phyloP scores from a whole-genome alignment of 1,140 invertebrate species.

The Drosophila oshimai region DNA sequence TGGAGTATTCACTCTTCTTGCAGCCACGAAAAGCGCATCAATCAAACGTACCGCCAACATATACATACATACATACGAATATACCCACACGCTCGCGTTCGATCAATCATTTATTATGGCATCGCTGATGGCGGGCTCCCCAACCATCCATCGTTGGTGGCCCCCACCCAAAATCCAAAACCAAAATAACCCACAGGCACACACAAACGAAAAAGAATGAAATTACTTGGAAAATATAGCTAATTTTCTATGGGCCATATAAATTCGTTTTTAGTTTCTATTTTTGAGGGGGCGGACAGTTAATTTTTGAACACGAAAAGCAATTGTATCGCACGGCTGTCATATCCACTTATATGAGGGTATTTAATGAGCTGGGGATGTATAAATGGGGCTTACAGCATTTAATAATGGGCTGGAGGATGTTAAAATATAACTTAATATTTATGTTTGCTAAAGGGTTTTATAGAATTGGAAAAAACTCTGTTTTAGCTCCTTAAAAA shows the following conservation, averaged over 20 bases:
- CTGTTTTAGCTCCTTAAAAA: no score
- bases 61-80: constrained; percentile 22
- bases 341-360: constrained; percentile 20
- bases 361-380: background rate
- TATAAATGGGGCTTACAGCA: constrained; percentile 10
- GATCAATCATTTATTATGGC: constrained; percentile 79
- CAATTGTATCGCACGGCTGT: constrained; percentile 46
- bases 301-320: constrained; percentile 47
- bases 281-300: constrained; percentile 25
- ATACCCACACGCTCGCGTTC: constrained; percentile 53
- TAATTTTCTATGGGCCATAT: constrained; percentile 64
- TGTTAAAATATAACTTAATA: background rate
- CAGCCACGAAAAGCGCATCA: constrained; percentile 72
- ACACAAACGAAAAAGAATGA: constrained; percentile 28
- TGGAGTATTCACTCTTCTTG: no score
- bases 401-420: background rate
- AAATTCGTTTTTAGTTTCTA: constrained; percentile 43
- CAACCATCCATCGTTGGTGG: constrained; percentile 72
- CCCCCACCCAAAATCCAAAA: constrained; percentile 22
- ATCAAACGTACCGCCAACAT: constrained; percentile 53
- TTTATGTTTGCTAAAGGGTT: background rate
- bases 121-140: constrained; percentile 71
- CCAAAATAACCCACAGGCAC: constrained; percentile 8
- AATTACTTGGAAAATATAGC: constrained; percentile 68
- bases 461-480: background rate